phyloP scores from a whole-genome alignment of 2,888 invertebrate genomes.

The Hedychridium roseum region DNA sequence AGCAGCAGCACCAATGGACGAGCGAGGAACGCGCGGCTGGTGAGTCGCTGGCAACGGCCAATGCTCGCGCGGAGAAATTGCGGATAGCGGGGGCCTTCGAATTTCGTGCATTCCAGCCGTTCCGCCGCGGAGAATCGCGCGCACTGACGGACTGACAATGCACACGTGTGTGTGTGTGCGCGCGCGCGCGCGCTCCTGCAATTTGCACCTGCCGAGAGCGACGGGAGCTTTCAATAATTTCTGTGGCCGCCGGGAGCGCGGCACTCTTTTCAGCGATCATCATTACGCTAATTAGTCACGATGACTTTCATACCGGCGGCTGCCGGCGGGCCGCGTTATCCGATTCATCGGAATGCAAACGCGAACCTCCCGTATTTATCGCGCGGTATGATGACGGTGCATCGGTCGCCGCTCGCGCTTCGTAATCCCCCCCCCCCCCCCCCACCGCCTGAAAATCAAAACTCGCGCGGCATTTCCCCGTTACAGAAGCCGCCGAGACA shows the following conservation, averaged over 20 bases:
- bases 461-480: too few species aligned
- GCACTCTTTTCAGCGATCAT: slow-evolving; percentile 26
- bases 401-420: not conserved
- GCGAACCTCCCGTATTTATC: slow-evolving; percentile 2
- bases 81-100: slow-evolving; percentile 4
- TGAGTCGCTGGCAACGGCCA: too few species aligned
- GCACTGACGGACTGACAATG: slow-evolving; percentile 25
- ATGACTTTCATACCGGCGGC: slow-evolving; percentile 32
- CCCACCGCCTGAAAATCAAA: too few species aligned
- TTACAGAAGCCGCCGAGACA: too few species aligned
- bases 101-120: slow-evolving; percentile 12
- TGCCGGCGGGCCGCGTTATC: slow-evolving; percentile 17
- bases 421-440: not conserved
- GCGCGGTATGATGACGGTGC: not conserved
- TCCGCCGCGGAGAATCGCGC: slow-evolving; percentile 12
- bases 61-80: slow-evolving; percentile 18
- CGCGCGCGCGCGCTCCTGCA: slow-evolving; percentile 2
- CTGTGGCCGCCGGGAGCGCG: slow-evolving; percentile 7
- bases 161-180: not conserved
- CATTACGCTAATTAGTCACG: slow-evolving; percentile 43
- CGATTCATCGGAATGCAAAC: slow-evolving; percentile 23
- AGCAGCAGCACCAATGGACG: too few species aligned
- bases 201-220: slow-evolving; percentile 21
- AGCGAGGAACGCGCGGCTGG: too few species aligned
- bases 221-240: slow-evolving; percentile 30